These are phyloP conservation scores for Sardina pilchardus DNA, from an alignment of 2,113 vertebrate genomes.

Conservation along the genomic window DNA sequence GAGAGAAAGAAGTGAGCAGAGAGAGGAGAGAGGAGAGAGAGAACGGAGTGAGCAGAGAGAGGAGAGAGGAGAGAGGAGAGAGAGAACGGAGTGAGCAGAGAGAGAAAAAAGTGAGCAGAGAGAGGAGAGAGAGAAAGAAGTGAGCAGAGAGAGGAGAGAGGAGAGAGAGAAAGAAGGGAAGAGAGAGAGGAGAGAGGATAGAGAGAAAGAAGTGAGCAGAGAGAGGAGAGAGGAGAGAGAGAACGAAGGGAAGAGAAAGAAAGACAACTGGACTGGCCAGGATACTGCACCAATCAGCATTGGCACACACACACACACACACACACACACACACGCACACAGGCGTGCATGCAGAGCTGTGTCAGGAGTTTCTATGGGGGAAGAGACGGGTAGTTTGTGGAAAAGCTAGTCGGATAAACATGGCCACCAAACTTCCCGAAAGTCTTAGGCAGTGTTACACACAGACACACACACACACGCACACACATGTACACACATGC, in stretches of 20 bases:
- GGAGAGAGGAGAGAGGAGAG: neutral
- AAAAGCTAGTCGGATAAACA: neutral
- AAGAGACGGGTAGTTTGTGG: neutral
- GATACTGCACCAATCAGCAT: slow-evolving; percentile 31
- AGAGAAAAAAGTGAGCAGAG: neutral
- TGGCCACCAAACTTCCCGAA: neutral
- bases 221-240: neutral
- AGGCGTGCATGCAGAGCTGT: neutral
- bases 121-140: neutral
- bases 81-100: too few species aligned
- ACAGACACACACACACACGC: neutral
- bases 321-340: slow-evolving; percentile 20
- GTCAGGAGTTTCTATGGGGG: slow-evolving; percentile 7
- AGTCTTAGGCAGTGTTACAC: neutral
- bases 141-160: neutral
- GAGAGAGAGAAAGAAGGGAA: neutral
- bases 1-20: neutral
- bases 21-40: neutral
- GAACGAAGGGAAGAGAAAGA: neutral
- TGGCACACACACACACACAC: neutral
- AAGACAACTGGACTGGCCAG: neutral
- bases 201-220: neutral
- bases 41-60: neutral
- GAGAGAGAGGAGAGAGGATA: neutral
- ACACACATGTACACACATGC: neutral